Evolutionary conservation across 1,140 invertebrate genomes (phyloP).

Genomic region (Aphaenogaster floridana): DNA sequence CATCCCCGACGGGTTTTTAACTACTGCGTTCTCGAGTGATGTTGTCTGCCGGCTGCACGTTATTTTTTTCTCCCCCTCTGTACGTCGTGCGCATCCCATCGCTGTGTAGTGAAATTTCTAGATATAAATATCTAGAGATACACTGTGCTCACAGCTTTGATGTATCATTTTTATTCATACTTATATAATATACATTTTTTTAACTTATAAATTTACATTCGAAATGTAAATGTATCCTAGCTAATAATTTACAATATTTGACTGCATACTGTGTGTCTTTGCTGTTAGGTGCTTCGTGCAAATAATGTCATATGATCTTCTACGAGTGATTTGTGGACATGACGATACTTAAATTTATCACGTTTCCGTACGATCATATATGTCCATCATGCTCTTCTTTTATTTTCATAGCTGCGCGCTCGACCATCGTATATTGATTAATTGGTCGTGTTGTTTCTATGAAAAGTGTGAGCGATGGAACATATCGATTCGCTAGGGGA

Average conservation of each 20-base stretch:
- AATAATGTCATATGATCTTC: constrained; percentile 2
- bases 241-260: neutral
- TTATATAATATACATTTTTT: neutral
- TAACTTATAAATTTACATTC: neutral
- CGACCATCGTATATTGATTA: constrained; percentile 65
- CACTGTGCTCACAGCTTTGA: neutral
- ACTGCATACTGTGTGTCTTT: neutral
- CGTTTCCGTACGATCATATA: neutral
- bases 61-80: constrained; percentile 24
- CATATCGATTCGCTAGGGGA: constrained; percentile 52
- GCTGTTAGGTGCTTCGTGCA: neutral
- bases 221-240: neutral
- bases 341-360: constrained; percentile 15
- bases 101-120: neutral
- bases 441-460: constrained; percentile 74
- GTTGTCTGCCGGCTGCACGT: constrained; percentile 12
- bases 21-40: constrained; percentile 47
- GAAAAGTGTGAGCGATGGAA: constrained; percentile 61
- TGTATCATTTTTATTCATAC: neutral
- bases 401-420: constrained; percentile 27
- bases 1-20: constrained; percentile 34
- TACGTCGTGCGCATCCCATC: neutral
- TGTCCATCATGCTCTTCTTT: constrained; percentile 22
- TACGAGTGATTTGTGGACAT: neutral
- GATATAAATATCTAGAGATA: constrained; percentile 17